These are phyloP conservation scores for Kryptopterus vitreolus DNA, from an alignment of 2,797 vertebrate genomes.

Conservation along the genomic window DNA sequence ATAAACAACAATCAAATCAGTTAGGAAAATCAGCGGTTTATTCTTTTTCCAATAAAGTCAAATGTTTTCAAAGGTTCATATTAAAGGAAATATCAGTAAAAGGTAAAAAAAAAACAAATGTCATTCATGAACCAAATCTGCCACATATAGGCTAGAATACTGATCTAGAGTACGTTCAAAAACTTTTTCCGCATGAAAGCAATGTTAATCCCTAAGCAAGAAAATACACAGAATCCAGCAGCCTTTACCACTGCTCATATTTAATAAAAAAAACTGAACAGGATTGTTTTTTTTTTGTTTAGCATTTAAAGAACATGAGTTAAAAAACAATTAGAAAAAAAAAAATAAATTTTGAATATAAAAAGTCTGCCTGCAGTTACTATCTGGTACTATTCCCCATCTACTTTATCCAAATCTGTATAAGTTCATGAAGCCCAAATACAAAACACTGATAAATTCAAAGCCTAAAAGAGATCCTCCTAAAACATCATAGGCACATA, in stretches of 20 bases:
- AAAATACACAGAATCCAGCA: neutral
- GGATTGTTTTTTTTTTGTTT: too few species aligned
- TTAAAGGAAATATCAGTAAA: neutral
- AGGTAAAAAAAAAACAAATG: neutral
- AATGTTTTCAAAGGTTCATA: neutral
- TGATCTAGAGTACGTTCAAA: constrained; percentile 10
- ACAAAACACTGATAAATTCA: neutral
- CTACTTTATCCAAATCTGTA: neutral
- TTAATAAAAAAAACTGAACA: neutral
- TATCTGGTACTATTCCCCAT: constrained; percentile 1
- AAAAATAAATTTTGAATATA: neutral
- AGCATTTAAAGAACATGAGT: neutral
- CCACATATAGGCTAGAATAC: neutral
- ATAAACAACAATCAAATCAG: neutral
- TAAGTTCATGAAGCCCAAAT: neutral
- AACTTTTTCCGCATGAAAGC: neutral
- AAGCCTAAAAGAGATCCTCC: neutral
- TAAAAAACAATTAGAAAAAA: neutral
- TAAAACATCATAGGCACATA: neutral
- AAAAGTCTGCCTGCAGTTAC: constrained; percentile 30
- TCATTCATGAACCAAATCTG: neutral
- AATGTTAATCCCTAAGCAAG: constrained; percentile 5
- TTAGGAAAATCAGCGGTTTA: neutral
- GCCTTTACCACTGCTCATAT: neutral
- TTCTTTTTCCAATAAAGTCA: neutral